These are phyloP conservation scores for Neodiprion lecontei DNA, from an alignment of 1,140 invertebrate genomes.

Conservation along the genomic window DNA sequence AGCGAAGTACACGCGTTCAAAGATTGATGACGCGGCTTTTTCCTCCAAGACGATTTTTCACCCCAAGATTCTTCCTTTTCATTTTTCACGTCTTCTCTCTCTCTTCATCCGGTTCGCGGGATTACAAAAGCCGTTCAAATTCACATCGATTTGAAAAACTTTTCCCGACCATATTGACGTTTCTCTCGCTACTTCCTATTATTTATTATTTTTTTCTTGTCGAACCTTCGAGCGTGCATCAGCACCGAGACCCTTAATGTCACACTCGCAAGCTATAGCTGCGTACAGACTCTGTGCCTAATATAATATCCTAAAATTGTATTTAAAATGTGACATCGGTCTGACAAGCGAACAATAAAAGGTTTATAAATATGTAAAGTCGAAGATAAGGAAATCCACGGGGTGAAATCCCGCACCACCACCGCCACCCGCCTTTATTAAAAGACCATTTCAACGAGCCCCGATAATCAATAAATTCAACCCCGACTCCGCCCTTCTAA, in stretches of 20 bases:
- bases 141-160: conserved; percentile 19
- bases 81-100: background rate
- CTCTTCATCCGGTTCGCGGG: background rate
- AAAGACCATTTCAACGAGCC: conserved; percentile 5
- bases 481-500: background rate
- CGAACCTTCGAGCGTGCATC: background rate
- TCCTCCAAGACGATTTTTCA: too few relatives aligned
- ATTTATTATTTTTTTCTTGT: conserved; percentile 4
- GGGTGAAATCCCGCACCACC: conserved; percentile 23
- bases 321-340: conserved; percentile 20
- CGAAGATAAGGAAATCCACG: conserved; percentile 29
- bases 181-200: conserved; percentile 12
- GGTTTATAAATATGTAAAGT: conserved; percentile 50
- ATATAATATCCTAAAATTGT: conserved; percentile 11
- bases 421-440: background rate
- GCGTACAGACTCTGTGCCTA: background rate
- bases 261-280: background rate
- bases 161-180: background rate
- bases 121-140: conserved; percentile 6
- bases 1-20: background rate
- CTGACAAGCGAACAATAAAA: conserved; percentile 44
- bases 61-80: background rate
- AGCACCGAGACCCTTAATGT: background rate
- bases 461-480: conserved; percentile 6
- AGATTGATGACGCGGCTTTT: background rate